Evolutionary conservation across 1,140 invertebrate genomes (phyloP).

Genomic region (Chymomyza costata): DNA sequence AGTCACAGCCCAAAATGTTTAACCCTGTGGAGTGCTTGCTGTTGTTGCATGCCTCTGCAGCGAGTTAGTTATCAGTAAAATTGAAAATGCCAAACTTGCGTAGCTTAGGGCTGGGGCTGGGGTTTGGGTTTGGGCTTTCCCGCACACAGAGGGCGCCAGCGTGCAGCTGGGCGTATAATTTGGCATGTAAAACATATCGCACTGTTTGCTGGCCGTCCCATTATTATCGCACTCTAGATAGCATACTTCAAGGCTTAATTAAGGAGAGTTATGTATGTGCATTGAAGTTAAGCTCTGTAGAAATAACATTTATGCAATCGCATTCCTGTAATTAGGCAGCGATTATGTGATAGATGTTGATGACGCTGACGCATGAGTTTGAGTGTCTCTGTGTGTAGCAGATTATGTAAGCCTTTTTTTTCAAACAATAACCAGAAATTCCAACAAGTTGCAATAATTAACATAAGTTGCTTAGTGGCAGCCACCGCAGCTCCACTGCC

Average conservation of each 20-base stretch:
- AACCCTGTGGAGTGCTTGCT: slow-evolving; percentile 24
- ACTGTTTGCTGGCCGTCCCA: no score
- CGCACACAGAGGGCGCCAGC: slow-evolving; percentile 9
- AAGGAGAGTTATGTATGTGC: no score
- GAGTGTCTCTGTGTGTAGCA: no score
- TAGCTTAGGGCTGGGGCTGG: background rate
- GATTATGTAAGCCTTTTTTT: no score
- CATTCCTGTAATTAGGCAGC: slow-evolving; percentile 37
- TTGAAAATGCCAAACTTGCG: slow-evolving; percentile 3
- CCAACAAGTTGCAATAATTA: slow-evolving; percentile 40
- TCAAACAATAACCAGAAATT: slow-evolving; percentile 67
- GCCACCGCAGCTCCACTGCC: no score
- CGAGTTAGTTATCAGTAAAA: slow-evolving; percentile 18
- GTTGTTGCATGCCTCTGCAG: slow-evolving; percentile 10
- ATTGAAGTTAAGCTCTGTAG: no score
- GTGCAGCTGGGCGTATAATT: slow-evolving; percentile 40
- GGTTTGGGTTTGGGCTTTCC: background rate
- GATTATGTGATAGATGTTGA: no score
- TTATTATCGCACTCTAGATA: no score
- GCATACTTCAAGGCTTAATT: no score
- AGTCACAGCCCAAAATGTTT: slow-evolving; percentile 6
- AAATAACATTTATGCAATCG: slow-evolving; percentile 42
- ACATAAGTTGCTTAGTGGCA: slow-evolving; percentile 36
- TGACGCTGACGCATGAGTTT: slow-evolving; percentile 22
- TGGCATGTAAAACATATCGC: slow-evolving; percentile 17